A percentile compares a stretch with the other conserved stretches of the same genome.
phyloP scores from a whole-genome alignment of 2,888 invertebrate genomes.

The Dascillus cervinus region DNA sequence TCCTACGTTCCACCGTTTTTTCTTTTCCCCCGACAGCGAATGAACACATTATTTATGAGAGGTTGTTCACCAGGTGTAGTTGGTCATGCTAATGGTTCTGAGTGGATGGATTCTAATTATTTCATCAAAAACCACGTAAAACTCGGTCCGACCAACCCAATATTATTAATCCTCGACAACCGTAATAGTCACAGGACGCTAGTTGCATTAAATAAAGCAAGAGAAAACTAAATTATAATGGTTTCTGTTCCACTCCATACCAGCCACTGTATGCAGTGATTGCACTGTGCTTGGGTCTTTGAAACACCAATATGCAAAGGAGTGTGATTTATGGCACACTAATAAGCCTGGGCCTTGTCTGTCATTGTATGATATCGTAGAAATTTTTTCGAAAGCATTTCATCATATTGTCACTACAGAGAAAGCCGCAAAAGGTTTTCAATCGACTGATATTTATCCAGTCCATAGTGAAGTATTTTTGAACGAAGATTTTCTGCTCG shows the following conservation, averaged over 20 bases:
- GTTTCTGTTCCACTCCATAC: conserved; percentile 1
- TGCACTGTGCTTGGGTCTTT: conserved; percentile 3
- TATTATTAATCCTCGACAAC: conserved; percentile 2
- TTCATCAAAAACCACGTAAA: conserved; percentile 2
- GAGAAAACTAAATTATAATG: conserved; percentile 3
- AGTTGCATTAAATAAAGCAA: conserved; percentile 4
- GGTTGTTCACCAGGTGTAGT: conserved; percentile 3
- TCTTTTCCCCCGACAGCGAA: conserved; percentile 3
- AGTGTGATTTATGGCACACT: conserved; percentile 8
- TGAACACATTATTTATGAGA: conserved; percentile 3
- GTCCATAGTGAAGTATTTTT: conserved; percentile 9
- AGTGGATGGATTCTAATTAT: conserved; percentile 5
- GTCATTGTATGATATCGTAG: conserved; percentile 9
- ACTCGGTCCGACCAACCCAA: conserved; percentile 1
- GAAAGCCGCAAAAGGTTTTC: conserved; percentile 11
- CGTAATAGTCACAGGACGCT: conserved; percentile 2
- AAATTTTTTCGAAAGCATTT: conserved; percentile 10
- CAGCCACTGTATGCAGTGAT: conserved; percentile 3
- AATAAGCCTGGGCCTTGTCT: conserved; percentile 5
- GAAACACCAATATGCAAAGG: conserved; percentile 7
- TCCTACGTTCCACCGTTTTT: conserved; percentile 2
- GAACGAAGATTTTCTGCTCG: conserved; percentile 13
- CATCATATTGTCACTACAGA: conserved; percentile 6
- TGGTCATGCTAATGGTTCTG: conserved; percentile 2
- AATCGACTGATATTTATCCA: conserved; percentile 10